These are phyloP conservation scores for Gyps fulvus DNA, from an alignment of 2,113 vertebrate species.

Conservation along the genomic window DNA sequence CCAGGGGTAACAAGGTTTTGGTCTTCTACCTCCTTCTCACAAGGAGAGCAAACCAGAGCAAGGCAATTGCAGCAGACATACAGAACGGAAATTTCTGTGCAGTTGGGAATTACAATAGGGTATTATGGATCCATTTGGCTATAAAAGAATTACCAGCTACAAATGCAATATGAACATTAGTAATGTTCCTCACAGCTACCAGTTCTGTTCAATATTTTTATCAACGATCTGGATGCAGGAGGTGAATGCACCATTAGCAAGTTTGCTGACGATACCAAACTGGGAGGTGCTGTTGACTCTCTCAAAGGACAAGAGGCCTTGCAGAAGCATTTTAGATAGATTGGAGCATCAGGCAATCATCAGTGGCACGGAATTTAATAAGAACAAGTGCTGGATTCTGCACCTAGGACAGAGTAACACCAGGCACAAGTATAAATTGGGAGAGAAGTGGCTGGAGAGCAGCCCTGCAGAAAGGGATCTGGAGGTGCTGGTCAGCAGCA, in stretches of 20 bases:
- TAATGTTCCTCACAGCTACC: not conserved
- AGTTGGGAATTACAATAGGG: not conserved
- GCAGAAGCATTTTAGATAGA: not conserved
- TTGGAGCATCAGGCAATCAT: accelerated
- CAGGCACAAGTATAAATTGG: not conserved
- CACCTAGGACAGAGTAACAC: no score
- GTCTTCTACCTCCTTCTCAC: not conserved
- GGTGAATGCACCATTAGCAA: not conserved
- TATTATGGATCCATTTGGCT: not conserved
- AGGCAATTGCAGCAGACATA: not conserved
- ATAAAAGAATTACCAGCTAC: not conserved
- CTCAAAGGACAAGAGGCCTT: not conserved
- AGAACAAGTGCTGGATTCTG: not conserved
- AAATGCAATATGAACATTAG: not conserved
- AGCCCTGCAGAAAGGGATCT: not conserved
- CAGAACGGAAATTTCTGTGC: not conserved
- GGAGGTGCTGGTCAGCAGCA: not conserved
- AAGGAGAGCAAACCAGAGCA: not conserved
- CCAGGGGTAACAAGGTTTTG: not conserved
- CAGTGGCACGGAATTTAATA: not conserved
- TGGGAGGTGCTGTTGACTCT: not conserved
- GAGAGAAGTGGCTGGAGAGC: not conserved
- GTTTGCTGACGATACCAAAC: not conserved
- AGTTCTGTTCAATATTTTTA: not conserved
- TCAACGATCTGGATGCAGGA: not conserved